Percentiles rank a stretch among this genome's conserved stretches.
These are phyloP conservation scores for Percopsis transmontana DNA, from an alignment of 2,113 vertebrate species.

Conservation along the genomic window DNA sequence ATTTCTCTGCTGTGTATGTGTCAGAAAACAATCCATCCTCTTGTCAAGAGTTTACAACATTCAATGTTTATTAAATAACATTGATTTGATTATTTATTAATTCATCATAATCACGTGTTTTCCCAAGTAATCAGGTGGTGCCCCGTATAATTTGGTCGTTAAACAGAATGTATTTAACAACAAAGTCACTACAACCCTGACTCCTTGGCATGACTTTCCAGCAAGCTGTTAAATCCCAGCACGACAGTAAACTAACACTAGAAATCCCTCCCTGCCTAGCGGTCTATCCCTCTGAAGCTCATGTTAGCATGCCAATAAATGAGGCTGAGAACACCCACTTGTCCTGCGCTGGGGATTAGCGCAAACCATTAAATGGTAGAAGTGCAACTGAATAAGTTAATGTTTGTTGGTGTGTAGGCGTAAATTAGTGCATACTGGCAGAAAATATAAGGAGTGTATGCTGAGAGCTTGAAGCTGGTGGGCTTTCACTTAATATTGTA, in stretches of 20 bases:
- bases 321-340: slow-evolving; percentile 40
- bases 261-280: slow-evolving; percentile 25
- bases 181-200: slow-evolving; percentile 47
- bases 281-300: slow-evolving; percentile 46
- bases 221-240: slow-evolving; percentile 46
- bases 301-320: slow-evolving; percentile 52
- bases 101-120: too few relatives aligned
- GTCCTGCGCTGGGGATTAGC: slow-evolving; percentile 53
- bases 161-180: too few relatives aligned
- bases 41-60: too few relatives aligned
- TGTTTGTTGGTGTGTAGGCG: slow-evolving; percentile 31
- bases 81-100: too few relatives aligned
- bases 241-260: slow-evolving; percentile 56
- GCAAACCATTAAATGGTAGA: slow-evolving; percentile 44
- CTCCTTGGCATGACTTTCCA: slow-evolving; percentile 32
- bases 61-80: too few relatives aligned
- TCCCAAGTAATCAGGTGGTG: too few relatives aligned
- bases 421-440: slow-evolving; percentile 21
- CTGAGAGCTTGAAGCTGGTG: slow-evolving; percentile 17
- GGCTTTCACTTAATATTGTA: slow-evolving; percentile 13
- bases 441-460: slow-evolving; percentile 33
- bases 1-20: too few relatives aligned
- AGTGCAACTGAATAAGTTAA: slow-evolving; percentile 22
- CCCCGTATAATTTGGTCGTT: too few relatives aligned
- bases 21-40: too few relatives aligned